phyloP scores from a whole-genome alignment of 2,888 invertebrate genomes.

The Drosophila mayaguana region DNA sequence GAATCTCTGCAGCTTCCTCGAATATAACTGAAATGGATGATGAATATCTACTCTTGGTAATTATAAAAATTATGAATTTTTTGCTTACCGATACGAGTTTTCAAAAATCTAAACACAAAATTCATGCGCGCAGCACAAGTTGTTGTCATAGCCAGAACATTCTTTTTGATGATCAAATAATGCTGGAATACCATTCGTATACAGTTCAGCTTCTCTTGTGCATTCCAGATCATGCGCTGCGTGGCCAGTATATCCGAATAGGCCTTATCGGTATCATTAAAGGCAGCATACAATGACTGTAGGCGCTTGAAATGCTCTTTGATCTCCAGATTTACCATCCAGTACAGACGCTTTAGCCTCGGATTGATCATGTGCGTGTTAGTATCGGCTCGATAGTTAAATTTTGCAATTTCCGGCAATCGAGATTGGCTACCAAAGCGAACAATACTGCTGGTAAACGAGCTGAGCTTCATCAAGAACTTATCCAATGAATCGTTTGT shows the following conservation, averaged over 20 bases:
- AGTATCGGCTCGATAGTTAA: constrained; percentile 84
- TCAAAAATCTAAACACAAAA: constrained; percentile 87
- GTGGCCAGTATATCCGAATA: constrained; percentile 68
- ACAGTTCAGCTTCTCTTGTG: constrained; percentile 86
- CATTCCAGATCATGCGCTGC: constrained; percentile 67
- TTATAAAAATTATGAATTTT: not conserved
- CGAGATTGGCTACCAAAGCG: constrained; percentile 90
- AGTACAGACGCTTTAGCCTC: constrained; percentile 70
- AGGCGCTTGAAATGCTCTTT: constrained; percentile 67
- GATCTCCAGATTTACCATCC: constrained; percentile 72
- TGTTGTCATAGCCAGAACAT: constrained; percentile 91
- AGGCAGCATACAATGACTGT: constrained; percentile 69
- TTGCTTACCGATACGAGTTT: constrained; percentile 87
- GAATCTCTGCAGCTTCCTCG: constrained; percentile 95
- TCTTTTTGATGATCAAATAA: constrained; percentile 86
- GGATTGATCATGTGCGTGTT: constrained; percentile 62
- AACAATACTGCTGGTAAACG: constrained; percentile 87
- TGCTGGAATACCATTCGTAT: constrained; percentile 87
- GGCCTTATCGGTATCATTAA: constrained; percentile 73
- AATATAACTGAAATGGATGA: constrained; percentile 88
- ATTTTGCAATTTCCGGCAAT: constrained; percentile 86
- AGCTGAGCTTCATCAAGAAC: constrained; percentile 90
- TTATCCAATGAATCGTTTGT: constrained; percentile 95
- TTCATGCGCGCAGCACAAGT: constrained; percentile 90
- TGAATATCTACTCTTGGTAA: not conserved